Percentiles rank a stretch among this genome's conserved stretches.
Conservation (phyloP, 37 sponge, comb jelly and placozoan species). For the Cladorhizidae sp. region DNA sequence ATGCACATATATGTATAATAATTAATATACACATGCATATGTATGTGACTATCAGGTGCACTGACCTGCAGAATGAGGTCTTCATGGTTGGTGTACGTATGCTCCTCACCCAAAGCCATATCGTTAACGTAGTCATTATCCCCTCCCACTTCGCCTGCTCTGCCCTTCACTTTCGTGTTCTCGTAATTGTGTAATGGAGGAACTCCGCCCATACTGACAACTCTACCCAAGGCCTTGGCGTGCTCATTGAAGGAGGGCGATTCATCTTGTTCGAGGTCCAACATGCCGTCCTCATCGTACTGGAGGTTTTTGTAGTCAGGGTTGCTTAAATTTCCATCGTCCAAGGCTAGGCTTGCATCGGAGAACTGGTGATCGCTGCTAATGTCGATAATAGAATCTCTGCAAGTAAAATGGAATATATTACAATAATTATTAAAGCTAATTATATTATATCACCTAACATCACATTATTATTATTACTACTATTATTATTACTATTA, state of each 20-base stretch:
- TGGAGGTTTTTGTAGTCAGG: conserved; percentile 36
- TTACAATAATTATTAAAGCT: too few relatives aligned
- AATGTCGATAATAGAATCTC: neutral
- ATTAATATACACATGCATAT: neutral
- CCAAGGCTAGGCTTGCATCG: neutral
- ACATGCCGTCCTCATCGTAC: neutral
- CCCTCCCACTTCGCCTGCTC: neutral
- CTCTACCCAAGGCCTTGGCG: neutral
- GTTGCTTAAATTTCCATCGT: neutral
- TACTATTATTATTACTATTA: too few relatives aligned
- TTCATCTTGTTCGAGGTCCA: neutral
- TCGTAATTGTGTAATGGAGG: neutral
- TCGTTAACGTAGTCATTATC: conserved; percentile 55
- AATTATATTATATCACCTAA: too few relatives aligned
- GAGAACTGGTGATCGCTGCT: neutral
- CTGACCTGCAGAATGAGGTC: conserved; percentile 33
- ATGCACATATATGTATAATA: neutral
- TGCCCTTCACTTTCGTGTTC: neutral
- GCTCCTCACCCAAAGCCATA: conserved; percentile 25
- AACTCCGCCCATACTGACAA: neutral
- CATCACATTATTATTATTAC: too few relatives aligned
- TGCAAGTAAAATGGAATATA: too few relatives aligned
- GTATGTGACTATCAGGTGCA: neutral
- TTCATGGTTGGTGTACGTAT: conserved; percentile 52
- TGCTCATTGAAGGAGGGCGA: neutral